Base-by-base conservation (phyloP, 1,140 invertebrate species). In the Lordiphosa mommai region DNA sequence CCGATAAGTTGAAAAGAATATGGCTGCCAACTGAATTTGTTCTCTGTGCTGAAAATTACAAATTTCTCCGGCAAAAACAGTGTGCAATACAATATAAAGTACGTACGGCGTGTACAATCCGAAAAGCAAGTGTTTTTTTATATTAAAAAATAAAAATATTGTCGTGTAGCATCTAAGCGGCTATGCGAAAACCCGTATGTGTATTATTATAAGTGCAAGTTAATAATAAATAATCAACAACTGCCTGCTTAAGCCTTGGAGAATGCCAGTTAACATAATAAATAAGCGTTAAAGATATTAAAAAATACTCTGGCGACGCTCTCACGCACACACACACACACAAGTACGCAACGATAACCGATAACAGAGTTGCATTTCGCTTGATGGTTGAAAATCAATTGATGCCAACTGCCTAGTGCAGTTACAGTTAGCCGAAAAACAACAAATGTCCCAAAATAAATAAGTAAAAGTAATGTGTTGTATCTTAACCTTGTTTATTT, bases 351-450 rank as follows among this genome's bases (percentile, higher is more conserved):
- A 9, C 33, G 17, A 36, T 27, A 46, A 67, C 40, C 52, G 63
- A 57, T 66, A 57, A 12, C 61, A 46, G 46, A 76, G 74, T 47
- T 76, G 74, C 70, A 66, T 80, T 73, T 58, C 72, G 73, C 76
- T 66, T 61, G 40, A 57, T 55, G 44, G 48, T 36, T 46, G 76
- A 82, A 80, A 82, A 82, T 71, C 71, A 82, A 76, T 71, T 59
- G 74, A 61, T 50, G 61, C 56, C 37, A 2, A 13, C 48, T 52
- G 50, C 32, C 16, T 3, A n/a, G 27, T 33, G 30, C 14, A 17
- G 30, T 57, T 57, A 58, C 29, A 14, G 43, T 41, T 34, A 48
- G 36, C 16, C 29, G n/a, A 34, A 51, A 57, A 40, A 44, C 27
- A 32, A 23, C 13, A 38, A n/a, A 12, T 34, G 17, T 33, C 10